Evolutionary conservation across 2,113 vertebrate genomes (phyloP).

Genomic region (Merops nubicus): DNA sequence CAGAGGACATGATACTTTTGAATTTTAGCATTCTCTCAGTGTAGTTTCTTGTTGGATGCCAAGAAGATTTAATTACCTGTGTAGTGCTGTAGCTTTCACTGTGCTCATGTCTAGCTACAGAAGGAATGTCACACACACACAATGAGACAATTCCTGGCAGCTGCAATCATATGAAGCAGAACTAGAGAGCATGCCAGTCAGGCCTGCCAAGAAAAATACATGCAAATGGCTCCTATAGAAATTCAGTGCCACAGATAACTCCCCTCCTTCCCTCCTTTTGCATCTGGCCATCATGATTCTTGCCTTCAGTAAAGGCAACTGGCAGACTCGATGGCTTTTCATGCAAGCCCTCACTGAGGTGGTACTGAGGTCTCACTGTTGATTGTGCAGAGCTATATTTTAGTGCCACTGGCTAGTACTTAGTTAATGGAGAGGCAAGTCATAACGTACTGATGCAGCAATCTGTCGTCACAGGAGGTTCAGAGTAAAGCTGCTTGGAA

Average conservation of each 20-base stretch:
- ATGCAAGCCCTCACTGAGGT: background rate
- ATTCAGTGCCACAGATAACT: background rate
- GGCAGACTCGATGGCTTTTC: background rate
- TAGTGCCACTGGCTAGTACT: background rate
- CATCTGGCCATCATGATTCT: background rate
- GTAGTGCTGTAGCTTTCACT: background rate
- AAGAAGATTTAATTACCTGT: background rate
- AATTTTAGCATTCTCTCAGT: background rate
- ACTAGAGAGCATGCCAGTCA: background rate
- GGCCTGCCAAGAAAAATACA: background rate
- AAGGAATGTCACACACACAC: background rate
- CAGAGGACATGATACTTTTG: background rate
- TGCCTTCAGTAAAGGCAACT: background rate
- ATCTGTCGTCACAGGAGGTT: background rate
- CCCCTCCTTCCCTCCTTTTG: background rate
- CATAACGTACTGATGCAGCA: background rate
- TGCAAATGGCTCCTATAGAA: background rate
- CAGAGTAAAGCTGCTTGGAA: background rate
- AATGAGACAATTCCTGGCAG: background rate
- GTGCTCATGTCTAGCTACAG: background rate
- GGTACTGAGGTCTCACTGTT: background rate
- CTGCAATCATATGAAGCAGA: background rate
- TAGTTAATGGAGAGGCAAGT: background rate
- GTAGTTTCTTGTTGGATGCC: background rate
- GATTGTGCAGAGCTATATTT: background rate